Evolutionary conservation across 37 sponge, comb jelly and placozoan genomes (phyloP).

Genomic region (Mnemiopsis leidyi): DNA sequence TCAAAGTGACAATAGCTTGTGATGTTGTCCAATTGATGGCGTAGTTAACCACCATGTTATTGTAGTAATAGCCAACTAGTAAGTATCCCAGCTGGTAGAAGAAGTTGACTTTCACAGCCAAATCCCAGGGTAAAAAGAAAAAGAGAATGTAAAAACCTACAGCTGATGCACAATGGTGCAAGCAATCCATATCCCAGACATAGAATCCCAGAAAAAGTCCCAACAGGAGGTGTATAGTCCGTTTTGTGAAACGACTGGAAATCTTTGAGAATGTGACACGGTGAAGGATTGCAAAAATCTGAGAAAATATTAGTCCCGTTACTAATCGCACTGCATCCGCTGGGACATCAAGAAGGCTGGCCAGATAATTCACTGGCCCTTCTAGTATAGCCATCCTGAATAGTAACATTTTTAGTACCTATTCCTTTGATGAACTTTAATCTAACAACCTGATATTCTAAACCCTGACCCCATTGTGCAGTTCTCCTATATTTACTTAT

Average conservation of each 20-base stretch:
- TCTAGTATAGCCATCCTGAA: background rate
- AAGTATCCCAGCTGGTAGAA: constrained; percentile 31
- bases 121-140: background rate
- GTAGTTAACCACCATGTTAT: constrained; percentile 11
- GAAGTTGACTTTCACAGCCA: constrained; percentile 23
- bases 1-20: constrained; percentile 8
- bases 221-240: background rate
- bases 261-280: background rate
- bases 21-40: constrained; percentile 63
- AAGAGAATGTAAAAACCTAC: background rate
- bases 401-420: background rate
- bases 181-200: background rate
- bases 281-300: background rate
- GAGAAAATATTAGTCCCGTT: background rate
- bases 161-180: constrained; percentile 20
- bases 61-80: constrained; percentile 31
- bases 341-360: background rate
- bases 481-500: too few relatives aligned
- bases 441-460: too few relatives aligned
- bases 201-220: background rate
- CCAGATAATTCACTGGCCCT: background rate
- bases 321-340: background rate
- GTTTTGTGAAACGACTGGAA: background rate
- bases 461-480: too few relatives aligned
- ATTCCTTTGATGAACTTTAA: too few relatives aligned